Percentiles rank a stretch among this genome's conserved stretches.
Conservation (phyloP, 2,797 vertebrate genomes). For the Remorina albescens region DNA sequence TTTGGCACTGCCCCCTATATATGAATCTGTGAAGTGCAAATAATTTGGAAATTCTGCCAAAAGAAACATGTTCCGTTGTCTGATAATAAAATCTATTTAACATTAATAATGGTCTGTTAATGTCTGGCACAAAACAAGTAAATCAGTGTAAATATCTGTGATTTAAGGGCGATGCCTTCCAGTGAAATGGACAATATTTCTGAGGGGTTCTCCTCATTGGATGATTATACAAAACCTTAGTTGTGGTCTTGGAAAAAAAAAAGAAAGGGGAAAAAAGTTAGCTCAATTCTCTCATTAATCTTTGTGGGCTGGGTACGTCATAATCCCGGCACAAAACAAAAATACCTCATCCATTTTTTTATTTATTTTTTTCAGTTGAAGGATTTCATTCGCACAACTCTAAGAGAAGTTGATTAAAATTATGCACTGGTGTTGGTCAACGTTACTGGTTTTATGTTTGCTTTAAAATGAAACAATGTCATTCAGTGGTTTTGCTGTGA, state of each 20-base stretch:
- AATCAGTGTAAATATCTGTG: neutral
- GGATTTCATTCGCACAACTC: too few species aligned
- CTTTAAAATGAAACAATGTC: neutral
- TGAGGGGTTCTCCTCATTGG: neutral
- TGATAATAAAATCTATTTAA: neutral
- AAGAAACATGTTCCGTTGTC: neutral
- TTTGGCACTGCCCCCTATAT: conserved; percentile 30
- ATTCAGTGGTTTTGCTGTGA: too few species aligned
- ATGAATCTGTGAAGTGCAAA: neutral
- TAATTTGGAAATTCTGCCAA: neutral
- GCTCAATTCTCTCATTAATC: neutral
- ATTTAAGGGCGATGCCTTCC: neutral
- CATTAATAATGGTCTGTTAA: neutral
- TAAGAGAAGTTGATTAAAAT: neutral
- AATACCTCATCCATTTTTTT: neutral
- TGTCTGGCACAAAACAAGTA: neutral
- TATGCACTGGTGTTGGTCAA: neutral
- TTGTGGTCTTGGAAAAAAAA: neutral
- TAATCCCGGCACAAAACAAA: neutral
- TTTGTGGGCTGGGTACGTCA: neutral
- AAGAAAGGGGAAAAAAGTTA: too few species aligned
- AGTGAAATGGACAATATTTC: neutral
- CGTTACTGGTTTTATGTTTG: neutral
- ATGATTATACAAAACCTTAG: neutral
- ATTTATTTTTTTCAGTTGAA: neutral